A percentile compares a stretch with the other conserved stretches of the same genome.
These are phyloP conservation scores for Penaeus vannamei DNA, from an alignment of 1,140 invertebrate species.

Conservation along the genomic window DNA sequence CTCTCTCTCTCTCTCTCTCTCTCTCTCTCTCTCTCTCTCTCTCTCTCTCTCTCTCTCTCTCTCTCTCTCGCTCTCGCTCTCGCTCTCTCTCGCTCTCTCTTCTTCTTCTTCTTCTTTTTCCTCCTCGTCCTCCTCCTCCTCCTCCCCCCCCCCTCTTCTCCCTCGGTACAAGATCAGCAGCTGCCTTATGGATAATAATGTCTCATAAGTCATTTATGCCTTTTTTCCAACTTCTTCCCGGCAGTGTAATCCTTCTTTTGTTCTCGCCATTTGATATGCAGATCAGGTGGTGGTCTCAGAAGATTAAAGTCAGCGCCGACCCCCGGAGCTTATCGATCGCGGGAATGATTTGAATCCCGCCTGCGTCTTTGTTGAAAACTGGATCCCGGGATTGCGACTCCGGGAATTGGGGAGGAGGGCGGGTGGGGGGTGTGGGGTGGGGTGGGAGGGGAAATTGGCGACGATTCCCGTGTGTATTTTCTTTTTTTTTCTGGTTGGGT, in stretches of 20 bases:
- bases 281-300: constrained; percentile 22
- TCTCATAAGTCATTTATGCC: not conserved
- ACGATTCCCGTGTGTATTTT: too few relatives aligned
- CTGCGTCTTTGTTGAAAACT: too few relatives aligned
- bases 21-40: constrained; percentile 27
- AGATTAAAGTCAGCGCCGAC: constrained; percentile 23
- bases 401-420: too few relatives aligned
- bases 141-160: not conserved
- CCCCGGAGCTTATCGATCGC: not conserved
- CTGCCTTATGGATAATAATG: not conserved
- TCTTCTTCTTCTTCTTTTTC: too few relatives aligned
- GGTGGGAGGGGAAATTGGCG: too few relatives aligned
- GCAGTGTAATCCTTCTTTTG: not conserved
- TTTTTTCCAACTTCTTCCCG: constrained; percentile 21
- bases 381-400: too few relatives aligned
- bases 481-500: too few relatives aligned
- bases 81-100: not conserved
- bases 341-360: too few relatives aligned
- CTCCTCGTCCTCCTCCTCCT: not conserved
- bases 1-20: constrained; percentile 39
- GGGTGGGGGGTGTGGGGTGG: too few relatives aligned
- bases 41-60: not conserved
- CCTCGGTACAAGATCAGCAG: not conserved
- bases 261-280: constrained; percentile 38
- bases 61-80: not conserved